These are phyloP conservation scores for Channa argus DNA, from an alignment of 2,113 vertebrate genomes.

Conservation along the genomic window DNA sequence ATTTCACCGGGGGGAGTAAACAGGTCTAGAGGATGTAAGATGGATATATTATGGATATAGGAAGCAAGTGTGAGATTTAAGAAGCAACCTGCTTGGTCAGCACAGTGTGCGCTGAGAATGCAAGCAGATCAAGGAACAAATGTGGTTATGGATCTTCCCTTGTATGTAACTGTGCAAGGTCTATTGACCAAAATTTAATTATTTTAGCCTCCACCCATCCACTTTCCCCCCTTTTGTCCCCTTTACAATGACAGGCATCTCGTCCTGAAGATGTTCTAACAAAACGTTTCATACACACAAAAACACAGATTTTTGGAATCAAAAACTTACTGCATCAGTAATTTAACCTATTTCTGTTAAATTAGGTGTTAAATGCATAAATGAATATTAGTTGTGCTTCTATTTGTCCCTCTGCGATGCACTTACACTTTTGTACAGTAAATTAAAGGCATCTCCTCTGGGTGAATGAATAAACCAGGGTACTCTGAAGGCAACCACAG, in stretches of 20 bases:
- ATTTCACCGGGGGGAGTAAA: slow-evolving; percentile 66
- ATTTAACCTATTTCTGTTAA: background rate
- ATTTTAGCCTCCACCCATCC: slow-evolving; percentile 59
- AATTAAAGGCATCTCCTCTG: slow-evolving; percentile 50
- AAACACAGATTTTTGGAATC: background rate
- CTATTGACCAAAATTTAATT: slow-evolving; percentile 82
- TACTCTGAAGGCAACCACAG: slow-evolving; percentile 63
- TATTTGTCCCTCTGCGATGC: slow-evolving; percentile 21
- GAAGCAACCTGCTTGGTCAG: slow-evolving; percentile 80
- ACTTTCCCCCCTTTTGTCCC: slow-evolving; percentile 38
- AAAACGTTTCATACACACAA: background rate
- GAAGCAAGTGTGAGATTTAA: slow-evolving; percentile 74
- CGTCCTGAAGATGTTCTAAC: slow-evolving; percentile 15
- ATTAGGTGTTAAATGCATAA: background rate
- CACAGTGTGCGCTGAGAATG: slow-evolving; percentile 73
- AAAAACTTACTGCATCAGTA: background rate
- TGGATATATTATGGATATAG: slow-evolving; percentile 80
- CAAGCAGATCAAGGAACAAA: slow-evolving; percentile 73
- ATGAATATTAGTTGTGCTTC: slow-evolving; percentile 14
- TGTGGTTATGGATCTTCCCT: slow-evolving; percentile 78
- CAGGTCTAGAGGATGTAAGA: slow-evolving; percentile 61
- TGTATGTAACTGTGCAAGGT: slow-evolving; percentile 78
- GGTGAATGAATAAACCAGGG: slow-evolving; percentile 48
- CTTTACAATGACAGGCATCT: slow-evolving; percentile 46
- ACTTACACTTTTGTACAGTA: slow-evolving; percentile 1